Evolutionary conservation across 2,888 invertebrate species (phyloP).

Genomic region (Isotomurus palustris): DNA sequence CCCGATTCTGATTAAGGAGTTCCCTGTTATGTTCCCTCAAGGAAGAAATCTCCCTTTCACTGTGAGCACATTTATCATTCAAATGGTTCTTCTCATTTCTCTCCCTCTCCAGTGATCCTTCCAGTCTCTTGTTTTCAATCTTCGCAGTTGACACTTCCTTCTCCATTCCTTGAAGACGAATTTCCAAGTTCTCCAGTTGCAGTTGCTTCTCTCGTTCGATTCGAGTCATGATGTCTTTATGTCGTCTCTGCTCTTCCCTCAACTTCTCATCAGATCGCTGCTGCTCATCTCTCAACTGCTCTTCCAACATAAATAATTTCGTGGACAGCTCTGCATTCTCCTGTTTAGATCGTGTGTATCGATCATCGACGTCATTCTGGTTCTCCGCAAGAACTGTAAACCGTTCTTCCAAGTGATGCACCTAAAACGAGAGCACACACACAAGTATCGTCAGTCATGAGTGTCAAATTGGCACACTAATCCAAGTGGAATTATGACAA

Average conservation of each 20-base stretch:
- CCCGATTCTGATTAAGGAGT: conserved; percentile 54
- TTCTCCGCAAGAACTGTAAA: conserved; percentile 83
- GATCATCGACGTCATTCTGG: conserved; percentile 78
- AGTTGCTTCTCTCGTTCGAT: conserved; percentile 78
- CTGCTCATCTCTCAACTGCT: conserved; percentile 77
- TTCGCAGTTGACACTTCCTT: conserved; percentile 61
- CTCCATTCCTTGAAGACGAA: conserved; percentile 63
- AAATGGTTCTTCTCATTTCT: conserved; percentile 52
- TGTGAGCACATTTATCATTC: conserved; percentile 57
- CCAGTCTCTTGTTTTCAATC: conserved; percentile 63
- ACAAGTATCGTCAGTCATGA: no score
- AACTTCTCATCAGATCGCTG: conserved; percentile 68
- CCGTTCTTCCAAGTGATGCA: conserved; percentile 71
- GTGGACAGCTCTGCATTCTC: conserved; percentile 89
- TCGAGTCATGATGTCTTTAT: conserved; percentile 74
- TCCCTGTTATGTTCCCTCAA: conserved; percentile 57
- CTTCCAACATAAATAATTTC: conserved; percentile 70
- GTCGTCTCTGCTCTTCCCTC: conserved; percentile 76
- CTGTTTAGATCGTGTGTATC: conserved; percentile 82
- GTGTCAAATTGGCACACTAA: no score
- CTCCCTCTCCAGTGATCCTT: conserved; percentile 62
- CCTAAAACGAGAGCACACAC: no score
- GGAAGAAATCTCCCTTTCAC: conserved; percentile 56
- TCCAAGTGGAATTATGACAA: no score
- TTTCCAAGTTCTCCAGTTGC: conserved; percentile 63